Evolutionary conservation across 2,797 vertebrate species (phyloP).

Genomic region (Lepilemur septentrionalis): DNA sequence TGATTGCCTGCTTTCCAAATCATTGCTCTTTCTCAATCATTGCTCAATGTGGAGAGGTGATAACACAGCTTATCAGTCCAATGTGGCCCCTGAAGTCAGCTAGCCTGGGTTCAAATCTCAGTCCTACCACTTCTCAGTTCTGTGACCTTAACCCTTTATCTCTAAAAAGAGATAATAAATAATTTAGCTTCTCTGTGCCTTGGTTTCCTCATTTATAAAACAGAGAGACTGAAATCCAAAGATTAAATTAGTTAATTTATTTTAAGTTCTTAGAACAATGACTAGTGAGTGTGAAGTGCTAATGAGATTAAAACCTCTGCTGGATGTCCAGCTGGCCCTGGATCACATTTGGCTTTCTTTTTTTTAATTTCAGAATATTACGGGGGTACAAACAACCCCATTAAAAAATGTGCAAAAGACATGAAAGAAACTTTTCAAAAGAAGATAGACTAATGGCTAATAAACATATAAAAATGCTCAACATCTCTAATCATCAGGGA

Average conservation of each 20-base stretch:
- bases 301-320: not conserved
- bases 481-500: no score
- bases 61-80: not conserved
- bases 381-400: no score
- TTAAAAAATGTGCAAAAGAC: no score
- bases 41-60: not conserved
- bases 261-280: not conserved
- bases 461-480: no score
- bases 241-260: not conserved
- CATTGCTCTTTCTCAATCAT: not conserved
- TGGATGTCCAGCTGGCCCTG: not conserved
- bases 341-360: not conserved
- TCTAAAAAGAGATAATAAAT: not conserved
- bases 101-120: not conserved
- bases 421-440: no score
- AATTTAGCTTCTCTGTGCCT: not conserved
- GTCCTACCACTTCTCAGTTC: not conserved
- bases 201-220: not conserved
- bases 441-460: no score
- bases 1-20: not conserved
- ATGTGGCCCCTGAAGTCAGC: not conserved
- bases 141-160: not conserved
- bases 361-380: no score
- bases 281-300: not conserved
- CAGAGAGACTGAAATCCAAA: not conserved